Evolutionary conservation across 2,888 invertebrate genomes (phyloP).

Genomic region (Sipha maydis): DNA sequence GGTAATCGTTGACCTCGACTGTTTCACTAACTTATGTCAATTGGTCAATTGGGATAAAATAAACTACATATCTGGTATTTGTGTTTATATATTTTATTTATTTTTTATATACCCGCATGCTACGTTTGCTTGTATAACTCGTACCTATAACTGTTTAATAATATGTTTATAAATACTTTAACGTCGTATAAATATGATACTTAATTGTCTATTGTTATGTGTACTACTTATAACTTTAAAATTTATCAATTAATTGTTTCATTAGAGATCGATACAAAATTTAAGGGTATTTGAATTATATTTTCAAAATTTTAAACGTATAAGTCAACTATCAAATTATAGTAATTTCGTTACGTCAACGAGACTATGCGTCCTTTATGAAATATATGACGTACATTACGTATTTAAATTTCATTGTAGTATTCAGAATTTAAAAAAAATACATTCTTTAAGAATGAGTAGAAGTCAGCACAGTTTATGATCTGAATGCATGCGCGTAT

Average conservation of each 20-base stretch:
- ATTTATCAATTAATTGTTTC: no score
- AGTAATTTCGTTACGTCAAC: background rate
- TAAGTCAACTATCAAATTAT: background rate
- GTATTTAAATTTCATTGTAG: slow-evolving; percentile 48
- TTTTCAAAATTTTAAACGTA: background rate
- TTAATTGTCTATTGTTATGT: no score
- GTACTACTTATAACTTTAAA: no score
- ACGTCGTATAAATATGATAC: no score
- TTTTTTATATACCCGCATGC: no score
- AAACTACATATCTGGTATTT: background rate
- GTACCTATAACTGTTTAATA: background rate
- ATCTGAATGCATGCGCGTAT: slow-evolving; percentile 10
- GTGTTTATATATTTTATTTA: no score
- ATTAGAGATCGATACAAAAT: no score
- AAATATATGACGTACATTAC: background rate
- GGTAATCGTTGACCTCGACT: slow-evolving; percentile 2
- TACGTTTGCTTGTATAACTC: no score
- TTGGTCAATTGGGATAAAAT: background rate
- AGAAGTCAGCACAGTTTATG: slow-evolving; percentile 26
- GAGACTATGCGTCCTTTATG: slow-evolving; percentile 4
- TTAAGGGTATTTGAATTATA: no score
- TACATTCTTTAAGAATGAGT: background rate
- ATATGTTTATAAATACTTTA: background rate
- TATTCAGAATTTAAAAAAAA: slow-evolving; percentile 33
- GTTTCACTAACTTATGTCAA: background rate